Conservation (phyloP, 2,113 vertebrate species). For the Bubo bubo region DNA sequence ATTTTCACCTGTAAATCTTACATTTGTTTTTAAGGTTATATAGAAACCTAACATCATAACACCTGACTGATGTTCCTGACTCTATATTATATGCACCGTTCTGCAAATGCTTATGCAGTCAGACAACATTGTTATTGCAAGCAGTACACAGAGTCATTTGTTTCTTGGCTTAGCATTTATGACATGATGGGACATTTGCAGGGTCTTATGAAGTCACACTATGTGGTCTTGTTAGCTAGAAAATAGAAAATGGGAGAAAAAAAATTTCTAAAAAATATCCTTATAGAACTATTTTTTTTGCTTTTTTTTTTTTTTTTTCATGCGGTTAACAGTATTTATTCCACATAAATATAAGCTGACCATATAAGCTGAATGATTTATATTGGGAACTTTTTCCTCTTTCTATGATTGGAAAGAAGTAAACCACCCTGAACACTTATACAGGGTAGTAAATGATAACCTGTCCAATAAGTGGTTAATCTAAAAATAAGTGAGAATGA, state of each 20-base stretch:
- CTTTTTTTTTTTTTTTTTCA: neutral
- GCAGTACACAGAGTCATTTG: neutral
- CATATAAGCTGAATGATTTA: neutral
- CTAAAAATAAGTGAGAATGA: neutral
- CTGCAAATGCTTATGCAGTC: neutral
- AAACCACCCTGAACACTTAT: neutral
- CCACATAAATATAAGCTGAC: neutral
- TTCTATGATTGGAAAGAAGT: neutral
- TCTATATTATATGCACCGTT: neutral
- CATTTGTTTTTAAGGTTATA: neutral
- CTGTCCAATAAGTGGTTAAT: neutral
- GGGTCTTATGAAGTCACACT: neutral
- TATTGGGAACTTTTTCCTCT: neutral
- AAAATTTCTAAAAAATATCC: neutral
- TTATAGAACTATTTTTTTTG: neutral
- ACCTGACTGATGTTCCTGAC: neutral
- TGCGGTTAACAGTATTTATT: neutral
- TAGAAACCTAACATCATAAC: neutral
- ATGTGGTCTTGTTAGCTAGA: neutral
- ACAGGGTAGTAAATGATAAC: neutral
- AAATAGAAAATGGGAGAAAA: neutral
- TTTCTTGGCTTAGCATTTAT: neutral
- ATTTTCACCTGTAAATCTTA: neutral
- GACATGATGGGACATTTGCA: neutral
- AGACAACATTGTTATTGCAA: neutral